Conservation (phyloP, 2,797 vertebrate species). For the Brachyrhaphis roseni region DNA sequence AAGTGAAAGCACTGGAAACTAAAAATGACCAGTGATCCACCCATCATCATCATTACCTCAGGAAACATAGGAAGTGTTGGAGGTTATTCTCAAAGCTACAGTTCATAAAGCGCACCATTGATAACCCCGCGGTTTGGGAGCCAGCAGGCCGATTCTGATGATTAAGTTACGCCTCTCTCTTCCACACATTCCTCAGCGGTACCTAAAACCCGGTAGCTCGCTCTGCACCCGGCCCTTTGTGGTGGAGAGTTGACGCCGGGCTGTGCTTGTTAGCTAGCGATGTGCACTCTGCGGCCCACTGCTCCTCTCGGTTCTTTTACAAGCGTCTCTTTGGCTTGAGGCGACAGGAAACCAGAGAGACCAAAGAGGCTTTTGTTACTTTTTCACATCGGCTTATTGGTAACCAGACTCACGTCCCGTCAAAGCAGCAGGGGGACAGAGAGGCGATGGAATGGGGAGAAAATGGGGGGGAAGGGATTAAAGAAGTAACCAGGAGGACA, state of each 20-base stretch:
- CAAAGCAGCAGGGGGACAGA: constrained; percentile 53
- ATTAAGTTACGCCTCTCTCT: constrained; percentile 54
- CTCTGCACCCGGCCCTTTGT: constrained; percentile 39
- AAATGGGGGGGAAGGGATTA: constrained; percentile 9
- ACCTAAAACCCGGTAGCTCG: constrained; percentile 53
- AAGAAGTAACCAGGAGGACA: constrained; percentile 8
- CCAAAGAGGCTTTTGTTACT: constrained; percentile 76
- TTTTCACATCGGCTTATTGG: constrained; percentile 76
- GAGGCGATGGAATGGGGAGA: constrained; percentile 40
- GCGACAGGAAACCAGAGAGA: constrained; percentile 76
- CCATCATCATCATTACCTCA: constrained; percentile 4
- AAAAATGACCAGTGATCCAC: constrained; percentile 14
- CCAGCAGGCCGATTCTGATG: constrained; percentile 38
- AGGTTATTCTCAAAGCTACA: constrained; percentile 26
- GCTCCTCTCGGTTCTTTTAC: constrained; percentile 62
- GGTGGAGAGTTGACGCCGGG: constrained; percentile 53
- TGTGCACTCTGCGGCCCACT: constrained; percentile 49
- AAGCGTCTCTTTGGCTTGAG: constrained; percentile 65
- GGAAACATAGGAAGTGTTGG: constrained; percentile 28
- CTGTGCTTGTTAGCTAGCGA: constrained; percentile 46
- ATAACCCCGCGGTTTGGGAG: constrained; percentile 50
- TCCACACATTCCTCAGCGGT: constrained; percentile 57
- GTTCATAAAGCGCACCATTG: constrained; percentile 56
- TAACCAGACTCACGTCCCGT: constrained; percentile 78
- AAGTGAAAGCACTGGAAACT: constrained; percentile 8